Base-by-base conservation (phyloP, 1,140 invertebrate genomes). In the Bradynema listronoti region DNA sequence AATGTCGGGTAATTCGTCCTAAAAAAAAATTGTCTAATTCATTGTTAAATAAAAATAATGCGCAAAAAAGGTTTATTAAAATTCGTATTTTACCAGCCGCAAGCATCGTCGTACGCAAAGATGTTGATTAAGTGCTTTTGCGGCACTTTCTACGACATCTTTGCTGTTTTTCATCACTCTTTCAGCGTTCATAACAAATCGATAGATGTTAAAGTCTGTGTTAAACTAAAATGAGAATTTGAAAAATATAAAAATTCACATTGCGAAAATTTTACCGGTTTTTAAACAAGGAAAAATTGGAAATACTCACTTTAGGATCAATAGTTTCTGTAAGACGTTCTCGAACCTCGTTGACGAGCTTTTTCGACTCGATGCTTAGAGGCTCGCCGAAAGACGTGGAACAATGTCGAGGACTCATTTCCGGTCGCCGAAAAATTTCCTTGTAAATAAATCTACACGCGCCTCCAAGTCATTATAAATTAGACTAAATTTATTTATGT, bases 151-250 rank as follows among this genome's bases (percentile, higher is more conserved):
- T 19, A 77, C 58, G 46, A 77, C 58, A 5, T 77, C 74, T 25
- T 69, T 66, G 22, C 60, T 53, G 33, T 55, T 71, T 34, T 69
- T 70, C 56, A 64, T 53, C 7, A 45, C 41, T 32, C 71, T 33
- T 50, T 77, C 74, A 11, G 74, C 64, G 45, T 64, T 60, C 47
- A 78, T 34, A 24, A 77, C 41, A 52, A 76, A 77, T 16, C 74
- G 74, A 51, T 71, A 78, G 22, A 77, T 63, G 53, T 77, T 77
- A 72, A 77, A 77, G 42, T 77, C 77, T 4, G 68, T 74, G 52
- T 77, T 66, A 50, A 74, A 77, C 70, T 77, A 45, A 53, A 73
- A 54, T 27, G 0, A 42, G 39, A 58, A 51, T 4, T 30, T 3
- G 52, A 49, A 24, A 43, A 14, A 3, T 27, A 54, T 14, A n/a